Evolutionary conservation across 2,113 vertebrate genomes (phyloP).

Genomic region (Pongo pygmaeus): DNA sequence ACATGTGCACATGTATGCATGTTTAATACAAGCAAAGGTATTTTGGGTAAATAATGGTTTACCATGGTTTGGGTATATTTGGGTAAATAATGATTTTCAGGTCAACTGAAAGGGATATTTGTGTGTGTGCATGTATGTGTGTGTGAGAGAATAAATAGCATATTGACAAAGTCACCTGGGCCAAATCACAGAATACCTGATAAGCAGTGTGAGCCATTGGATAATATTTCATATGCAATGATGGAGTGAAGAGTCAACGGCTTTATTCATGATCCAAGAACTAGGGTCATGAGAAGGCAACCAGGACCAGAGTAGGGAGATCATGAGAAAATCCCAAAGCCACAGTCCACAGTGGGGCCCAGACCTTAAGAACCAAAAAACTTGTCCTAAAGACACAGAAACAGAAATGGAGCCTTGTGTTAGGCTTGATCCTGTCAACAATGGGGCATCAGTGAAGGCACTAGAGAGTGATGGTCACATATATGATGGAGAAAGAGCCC

Average conservation of each 20-base stretch:
- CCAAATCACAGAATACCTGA: background rate
- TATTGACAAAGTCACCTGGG: background rate
- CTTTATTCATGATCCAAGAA: background rate
- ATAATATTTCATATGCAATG: background rate
- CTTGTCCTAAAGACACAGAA: background rate
- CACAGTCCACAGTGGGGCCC: background rate
- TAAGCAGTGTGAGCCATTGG: background rate
- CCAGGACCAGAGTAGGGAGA: background rate
- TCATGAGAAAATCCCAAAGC: background rate
- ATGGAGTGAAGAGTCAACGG: background rate
- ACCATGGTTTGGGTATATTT: background rate
- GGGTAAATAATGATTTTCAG: constrained; percentile 9
- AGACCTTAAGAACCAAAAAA: background rate
- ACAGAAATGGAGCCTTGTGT: background rate
- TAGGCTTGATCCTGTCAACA: background rate
- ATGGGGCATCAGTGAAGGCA: background rate
- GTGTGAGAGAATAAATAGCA: background rate
- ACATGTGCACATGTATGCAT: background rate
- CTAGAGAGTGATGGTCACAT: background rate
- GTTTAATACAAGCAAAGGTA: background rate
- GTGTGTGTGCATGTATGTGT: background rate
- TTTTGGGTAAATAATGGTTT: background rate
- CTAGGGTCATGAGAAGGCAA: background rate
- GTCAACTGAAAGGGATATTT: background rate
- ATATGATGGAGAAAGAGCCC: background rate